Evolutionary conservation across 2,888 invertebrate species (phyloP), one percentile per base, ranked within the genome.

Genomic region (Epirrhoe alternata): DNA sequence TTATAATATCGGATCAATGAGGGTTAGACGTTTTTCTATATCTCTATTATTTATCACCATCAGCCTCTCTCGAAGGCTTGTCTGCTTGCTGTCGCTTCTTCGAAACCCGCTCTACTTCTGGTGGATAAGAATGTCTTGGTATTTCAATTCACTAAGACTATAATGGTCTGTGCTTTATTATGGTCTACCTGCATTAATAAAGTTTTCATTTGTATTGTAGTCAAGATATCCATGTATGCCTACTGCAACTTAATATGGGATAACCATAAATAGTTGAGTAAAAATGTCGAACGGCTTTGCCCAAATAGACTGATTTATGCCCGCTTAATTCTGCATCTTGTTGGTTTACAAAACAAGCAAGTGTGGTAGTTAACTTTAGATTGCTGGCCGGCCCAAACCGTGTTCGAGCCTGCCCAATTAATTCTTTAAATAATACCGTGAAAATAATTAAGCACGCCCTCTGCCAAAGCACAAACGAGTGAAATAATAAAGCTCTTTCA

Each of bases 371-470:
- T 63, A 64, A 55, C 51, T 52, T 38, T 24, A 59, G 60, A 57
- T 52, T 60, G 56, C 14, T 49, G 64, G 51, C 61, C 67, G 63
- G 61, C 67, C 63, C 57, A 49, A 64, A 64, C 60, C 67, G 55
- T 68, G 67, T 68, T 64, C 64, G 31, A 68, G 50, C 59, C 55
- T 67, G 47, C 58, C 59, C 67, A 56, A 68, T 68, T 64, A 66
- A 66, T 63, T 31, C 50, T 62, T 62, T 54, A 35, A 55, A 61
- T 61, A 62, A 62, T 58, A 64, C 54, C 64, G 54, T 49, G 38
- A 63, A 57, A 53, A 47, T 12, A 47, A 52, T 57, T 47, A 57
- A 17, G 57, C 6, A 6, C 24, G 33, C 52, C 58, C 17, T 63
- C 52, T 24, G 30, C 63, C 52, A 14, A 45, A 63, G 12, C 45